Evolutionary conservation across 1,140 invertebrate genomes (phyloP).

Genomic region (Brachystomella parvula): DNA sequence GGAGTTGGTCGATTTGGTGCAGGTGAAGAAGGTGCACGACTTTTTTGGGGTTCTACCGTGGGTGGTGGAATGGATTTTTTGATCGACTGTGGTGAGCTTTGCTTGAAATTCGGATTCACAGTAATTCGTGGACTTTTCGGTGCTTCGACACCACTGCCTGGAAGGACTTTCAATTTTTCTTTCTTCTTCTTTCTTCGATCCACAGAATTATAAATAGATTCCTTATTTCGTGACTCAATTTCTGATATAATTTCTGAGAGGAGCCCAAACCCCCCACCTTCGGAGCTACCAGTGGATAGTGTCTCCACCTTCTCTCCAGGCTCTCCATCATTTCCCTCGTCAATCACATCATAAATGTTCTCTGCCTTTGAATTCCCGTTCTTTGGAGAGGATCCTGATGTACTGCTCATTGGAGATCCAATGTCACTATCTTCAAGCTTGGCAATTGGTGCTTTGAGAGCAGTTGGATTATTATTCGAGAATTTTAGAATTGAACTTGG

Average conservation of each 20-base stretch:
- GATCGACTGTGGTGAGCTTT: neutral
- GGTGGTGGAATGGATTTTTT: neutral
- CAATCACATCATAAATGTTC: constrained; percentile 78
- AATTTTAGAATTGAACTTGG: constrained; percentile 15
- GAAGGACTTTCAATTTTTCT: constrained; percentile 6
- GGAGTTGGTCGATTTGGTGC: neutral
- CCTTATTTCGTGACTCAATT: constrained; percentile 71
- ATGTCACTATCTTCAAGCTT: constrained; percentile 43
- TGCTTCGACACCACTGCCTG: neutral
- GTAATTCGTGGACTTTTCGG: neutral
- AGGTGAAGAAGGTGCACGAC: constrained; percentile 12
- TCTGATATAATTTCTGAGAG: constrained; percentile 76
- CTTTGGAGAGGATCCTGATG: neutral
- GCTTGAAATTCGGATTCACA: neutral
- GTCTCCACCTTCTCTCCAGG: constrained; percentile 35
- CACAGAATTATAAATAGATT: constrained; percentile 70
- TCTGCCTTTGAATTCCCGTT: constrained; percentile 44
- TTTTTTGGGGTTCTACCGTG: constrained; percentile 4
- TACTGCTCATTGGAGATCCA: constrained; percentile 27
- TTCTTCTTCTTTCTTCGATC: constrained; percentile 32
- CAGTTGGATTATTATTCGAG: neutral
- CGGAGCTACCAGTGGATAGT: constrained; percentile 46
- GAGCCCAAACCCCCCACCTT: constrained; percentile 54
- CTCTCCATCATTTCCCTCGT: constrained; percentile 51
- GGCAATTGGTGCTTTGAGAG: constrained; percentile 28